Conservation (phyloP, 2,888 invertebrate species). For the Drosophila formosana region DNA sequence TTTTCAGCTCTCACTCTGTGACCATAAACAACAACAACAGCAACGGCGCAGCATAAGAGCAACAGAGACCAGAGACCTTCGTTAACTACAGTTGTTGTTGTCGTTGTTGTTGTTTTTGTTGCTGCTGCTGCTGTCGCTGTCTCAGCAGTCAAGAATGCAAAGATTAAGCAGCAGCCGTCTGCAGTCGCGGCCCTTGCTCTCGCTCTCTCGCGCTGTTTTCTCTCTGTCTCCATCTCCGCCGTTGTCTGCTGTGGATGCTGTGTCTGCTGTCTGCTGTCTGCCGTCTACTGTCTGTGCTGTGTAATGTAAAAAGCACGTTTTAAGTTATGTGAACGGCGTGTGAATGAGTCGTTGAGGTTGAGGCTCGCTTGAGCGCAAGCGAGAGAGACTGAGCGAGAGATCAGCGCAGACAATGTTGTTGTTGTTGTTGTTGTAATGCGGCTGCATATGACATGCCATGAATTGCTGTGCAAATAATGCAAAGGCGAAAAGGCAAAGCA, state of each 20-base stretch:
- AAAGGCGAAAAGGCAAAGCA: background rate
- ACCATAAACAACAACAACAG: slow-evolving; percentile 37
- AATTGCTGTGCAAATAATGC: slow-evolving; percentile 44
- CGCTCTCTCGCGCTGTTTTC: slow-evolving; percentile 3
- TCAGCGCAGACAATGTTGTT: slow-evolving; percentile 39
- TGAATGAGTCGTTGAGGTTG: slow-evolving; percentile 60
- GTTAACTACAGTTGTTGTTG: slow-evolving; percentile 36
- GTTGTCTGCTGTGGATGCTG: slow-evolving; percentile 4
- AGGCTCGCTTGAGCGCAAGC: slow-evolving; percentile 28
- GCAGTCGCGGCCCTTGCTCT: slow-evolving; percentile 47
- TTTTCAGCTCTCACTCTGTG: slow-evolving; percentile 46
- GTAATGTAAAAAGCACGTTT: slow-evolving; percentile 75
- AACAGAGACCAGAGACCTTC: slow-evolving; percentile 31
- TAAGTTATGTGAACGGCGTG: slow-evolving; percentile 75
- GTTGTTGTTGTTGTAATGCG: slow-evolving; percentile 36
- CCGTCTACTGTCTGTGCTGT: slow-evolving; percentile 28
- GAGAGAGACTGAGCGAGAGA: slow-evolving; percentile 15
- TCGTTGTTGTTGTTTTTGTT: slow-evolving; percentile 16
- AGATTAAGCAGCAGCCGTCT: slow-evolving; percentile 48
- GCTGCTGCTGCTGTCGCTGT: slow-evolving; percentile 38
- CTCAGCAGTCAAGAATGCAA: slow-evolving; percentile 71
- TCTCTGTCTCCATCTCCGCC: background rate
- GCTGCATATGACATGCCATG: slow-evolving; percentile 47
- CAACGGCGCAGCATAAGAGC: background rate
- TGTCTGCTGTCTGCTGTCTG: slow-evolving; percentile 32